Base-by-base conservation (phyloP, 2,888 invertebrate species). In the Mimumesa dahlbomi region DNA sequence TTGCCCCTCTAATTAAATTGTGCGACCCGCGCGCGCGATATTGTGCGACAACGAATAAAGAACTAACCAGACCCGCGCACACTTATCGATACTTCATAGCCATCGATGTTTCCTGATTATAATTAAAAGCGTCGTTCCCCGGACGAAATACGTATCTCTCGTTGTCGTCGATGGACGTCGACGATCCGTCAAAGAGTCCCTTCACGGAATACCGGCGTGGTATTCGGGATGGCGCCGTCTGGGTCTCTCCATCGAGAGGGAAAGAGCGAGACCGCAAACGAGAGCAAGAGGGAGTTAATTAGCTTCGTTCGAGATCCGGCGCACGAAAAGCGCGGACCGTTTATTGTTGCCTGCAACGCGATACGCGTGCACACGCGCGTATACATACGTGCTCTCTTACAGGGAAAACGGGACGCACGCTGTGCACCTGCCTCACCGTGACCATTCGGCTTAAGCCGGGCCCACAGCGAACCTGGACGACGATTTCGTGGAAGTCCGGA, bases 321-420 rank as follows among this genome's bases (percentile, higher is more conserved):
- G 40, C 53, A 38, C 61, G 43, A 48, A n/a, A n/a, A 58, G 45
- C 52, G 46, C 52, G 48, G 57, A 42, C 13, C 61, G 65, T 34
- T 77, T 70, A 76, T 81, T 54, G 73, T 61, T 40, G 61, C 31
- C 70, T 68, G 74, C 52, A 73, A 81, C 63, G 54, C 65, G 73
- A 74, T 73, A 69, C 50, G 43, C 50, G 56, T 34, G 46, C 53
- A 22, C 50, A 57, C 21, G 34, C 49, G 48, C 58, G 50, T n/a
- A n/a, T n/a, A n/a, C n/a, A n/a, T n/a, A n/a, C 46, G 57, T 34
- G 43, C 31, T 50, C 43, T 34, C 22, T 13, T n/a, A 46, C 63
- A 11, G 36, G 5, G 53, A 53, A 48, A 62, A 62, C 66, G 62
- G 48, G 29, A 54, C 46, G 34, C n/a, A 9, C 53, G 46, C 40